Conservation (phyloP, 2,797 vertebrate genomes). For the Sylvilagus floridanus region DNA sequence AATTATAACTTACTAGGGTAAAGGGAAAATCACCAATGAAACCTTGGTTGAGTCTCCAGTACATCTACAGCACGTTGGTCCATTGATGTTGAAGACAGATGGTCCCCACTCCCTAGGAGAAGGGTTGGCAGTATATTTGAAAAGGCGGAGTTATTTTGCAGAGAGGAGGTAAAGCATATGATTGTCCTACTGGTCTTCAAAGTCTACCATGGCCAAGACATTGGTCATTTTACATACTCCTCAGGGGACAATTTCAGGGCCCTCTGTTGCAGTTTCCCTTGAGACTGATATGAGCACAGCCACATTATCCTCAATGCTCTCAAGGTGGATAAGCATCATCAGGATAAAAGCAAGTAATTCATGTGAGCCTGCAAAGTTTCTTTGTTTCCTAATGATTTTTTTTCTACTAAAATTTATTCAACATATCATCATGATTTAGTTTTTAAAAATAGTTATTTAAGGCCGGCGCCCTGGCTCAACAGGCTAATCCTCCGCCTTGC, state of each 20-base stretch:
- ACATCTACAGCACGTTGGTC: neutral
- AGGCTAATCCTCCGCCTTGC: too few species aligned
- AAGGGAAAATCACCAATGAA: neutral
- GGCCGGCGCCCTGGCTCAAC: too few species aligned
- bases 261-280: neutral
- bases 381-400: neutral
- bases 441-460: too few species aligned
- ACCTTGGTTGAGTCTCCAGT: too few species aligned
- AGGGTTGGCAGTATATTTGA: neutral
- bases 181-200: neutral
- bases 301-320: neutral
- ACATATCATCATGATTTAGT: neutral
- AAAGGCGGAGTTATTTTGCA: neutral
- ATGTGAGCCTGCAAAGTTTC: neutral
- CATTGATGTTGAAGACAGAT: rapidly evolving
- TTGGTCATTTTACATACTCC: neutral
- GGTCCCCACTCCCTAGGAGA: neutral
- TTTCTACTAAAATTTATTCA: constrained; percentile 36
- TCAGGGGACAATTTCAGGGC: neutral
- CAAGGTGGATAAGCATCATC: neutral
- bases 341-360: constrained; percentile 4
- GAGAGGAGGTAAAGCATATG: neutral
- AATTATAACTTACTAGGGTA: neutral
- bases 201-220: neutral
- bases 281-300: neutral